These are phyloP conservation scores for Scaptomyza cyrtandrae DNA, from an alignment of 2,888 invertebrate genomes.

Conservation along the genomic window DNA sequence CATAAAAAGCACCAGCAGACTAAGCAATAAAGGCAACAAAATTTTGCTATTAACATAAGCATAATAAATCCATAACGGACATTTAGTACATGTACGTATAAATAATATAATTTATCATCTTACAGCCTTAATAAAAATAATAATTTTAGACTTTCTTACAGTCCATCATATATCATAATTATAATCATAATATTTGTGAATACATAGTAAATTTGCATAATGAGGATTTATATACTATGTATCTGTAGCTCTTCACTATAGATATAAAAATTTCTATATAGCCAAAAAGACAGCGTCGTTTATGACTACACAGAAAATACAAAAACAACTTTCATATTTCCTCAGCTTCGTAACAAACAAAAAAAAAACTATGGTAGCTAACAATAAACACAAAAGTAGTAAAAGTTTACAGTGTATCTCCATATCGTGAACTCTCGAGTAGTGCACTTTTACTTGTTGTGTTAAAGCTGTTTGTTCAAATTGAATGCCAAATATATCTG, in stretches of 20 bases:
- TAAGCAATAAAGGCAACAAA: slow-evolving; percentile 31
- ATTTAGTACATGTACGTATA: slow-evolving; percentile 74
- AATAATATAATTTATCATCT: slow-evolving; percentile 42
- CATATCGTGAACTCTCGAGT: neutral
- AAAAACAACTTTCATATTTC: no score
- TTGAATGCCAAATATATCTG: slow-evolving; percentile 51
- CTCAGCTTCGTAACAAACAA: no score
- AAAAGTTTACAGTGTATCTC: neutral
- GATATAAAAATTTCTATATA: no score
- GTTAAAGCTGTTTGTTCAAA: slow-evolving; percentile 14
- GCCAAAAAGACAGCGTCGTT: no score
- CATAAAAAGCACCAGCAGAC: slow-evolving; percentile 1
- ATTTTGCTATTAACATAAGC: slow-evolving; percentile 71
- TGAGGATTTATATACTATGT: neutral
- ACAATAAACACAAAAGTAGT: neutral
- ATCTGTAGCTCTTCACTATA: neutral
- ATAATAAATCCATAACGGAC: slow-evolving; percentile 70
- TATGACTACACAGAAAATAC: no score
- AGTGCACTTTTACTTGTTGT: neutral
- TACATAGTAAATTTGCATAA: neutral
- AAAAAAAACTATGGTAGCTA: neutral
- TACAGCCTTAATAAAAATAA: slow-evolving; percentile 9
- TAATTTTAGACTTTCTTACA: neutral
- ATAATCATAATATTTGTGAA: no score
- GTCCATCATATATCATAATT: no score